Evolutionary conservation across 2,113 vertebrate genomes (phyloP), one percentile per base, ranked within the genome.

Genomic region (Morone saxatilis): DNA sequence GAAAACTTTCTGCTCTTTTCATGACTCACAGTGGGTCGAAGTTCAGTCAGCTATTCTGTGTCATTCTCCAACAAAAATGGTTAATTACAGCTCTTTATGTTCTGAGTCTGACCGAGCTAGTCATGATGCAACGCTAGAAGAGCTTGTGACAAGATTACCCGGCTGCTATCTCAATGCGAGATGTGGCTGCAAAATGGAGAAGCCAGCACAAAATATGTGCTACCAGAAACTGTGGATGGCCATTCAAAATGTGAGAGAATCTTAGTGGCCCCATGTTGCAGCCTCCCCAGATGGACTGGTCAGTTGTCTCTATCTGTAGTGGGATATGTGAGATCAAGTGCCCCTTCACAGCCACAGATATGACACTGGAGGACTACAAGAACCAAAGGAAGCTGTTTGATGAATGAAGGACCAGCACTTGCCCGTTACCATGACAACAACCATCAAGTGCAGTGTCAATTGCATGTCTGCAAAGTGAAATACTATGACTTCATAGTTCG

Each of bases 381-480:
- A 67, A 61, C 65, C 45, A 78, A 67, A 66, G 17, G 78, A 89
- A 66, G 36, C 40, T 51, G 65, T 71, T 76, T 78, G 74, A 71
- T 76, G 78, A 88, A 80, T 75, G 75, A 76, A 81, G 45, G 77
- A 79, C 82, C 80, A 53, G 22, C 61, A 45, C 36, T 83, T 48
- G 48, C 25, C 75, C 8, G 76, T 91, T 86, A 77, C 86, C 59
- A 88, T 89, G 81, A 86, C 81, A 41, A 91, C 87, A 31, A 36
- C 53, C 63, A 79, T 86, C 59, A 85, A 84, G 79, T 10, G 56
- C n/a, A 53, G 56, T 60, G 62, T 83, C 73, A 90, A 61, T 70
- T 71, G 65, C 53, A 72, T 43, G 57, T 80, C 53, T 83, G 54
- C 59, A 48, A 76, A 79, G 40, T 73, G 77, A 80, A 86, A 82